These are phyloP conservation scores for Haliclystus octoradiatus DNA, from an alignment of 30 jellyfish, hydroid and myxozoan genomes.

Conservation along the genomic window DNA sequence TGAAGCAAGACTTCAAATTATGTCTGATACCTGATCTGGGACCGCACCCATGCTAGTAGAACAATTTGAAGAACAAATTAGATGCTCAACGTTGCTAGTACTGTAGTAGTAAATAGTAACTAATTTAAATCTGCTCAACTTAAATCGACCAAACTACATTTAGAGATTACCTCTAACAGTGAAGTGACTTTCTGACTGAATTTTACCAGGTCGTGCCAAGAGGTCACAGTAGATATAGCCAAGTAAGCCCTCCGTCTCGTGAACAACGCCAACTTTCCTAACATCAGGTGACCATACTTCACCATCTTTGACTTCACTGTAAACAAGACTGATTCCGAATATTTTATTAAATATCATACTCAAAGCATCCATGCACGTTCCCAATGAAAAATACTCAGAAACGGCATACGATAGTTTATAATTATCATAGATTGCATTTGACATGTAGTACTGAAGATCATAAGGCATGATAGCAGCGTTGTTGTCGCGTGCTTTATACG, in stretches of 20 bases:
- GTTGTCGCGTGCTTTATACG: constrained; percentile 35
- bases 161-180: constrained; percentile 66
- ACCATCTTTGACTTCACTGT: constrained; percentile 48
- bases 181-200: constrained; percentile 78
- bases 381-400: constrained; percentile 67
- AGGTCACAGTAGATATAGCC: constrained; percentile 89
- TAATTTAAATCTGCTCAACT: too few relatives aligned
- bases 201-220: constrained; percentile 60
- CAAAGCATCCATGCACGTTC: constrained; percentile 91
- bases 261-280: constrained; percentile 65
- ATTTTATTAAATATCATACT: constrained; percentile 39
- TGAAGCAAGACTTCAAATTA: too few relatives aligned
- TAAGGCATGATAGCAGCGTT: constrained; percentile 31
- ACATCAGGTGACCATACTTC: constrained; percentile 91
- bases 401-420: constrained; percentile 45
- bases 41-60: too few relatives aligned
- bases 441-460: constrained; percentile 72
- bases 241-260: constrained; percentile 67
- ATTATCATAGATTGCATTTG: constrained; percentile 38
- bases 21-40: too few relatives aligned
- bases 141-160: too few relatives aligned
- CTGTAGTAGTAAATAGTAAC: too few relatives aligned
- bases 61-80: too few relatives aligned
- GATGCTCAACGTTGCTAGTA: too few relatives aligned
- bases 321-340: constrained; percentile 52